Evolutionary conservation across 2,888 invertebrate genomes (phyloP).

Genomic region (Chloroclysta siterata): DNA sequence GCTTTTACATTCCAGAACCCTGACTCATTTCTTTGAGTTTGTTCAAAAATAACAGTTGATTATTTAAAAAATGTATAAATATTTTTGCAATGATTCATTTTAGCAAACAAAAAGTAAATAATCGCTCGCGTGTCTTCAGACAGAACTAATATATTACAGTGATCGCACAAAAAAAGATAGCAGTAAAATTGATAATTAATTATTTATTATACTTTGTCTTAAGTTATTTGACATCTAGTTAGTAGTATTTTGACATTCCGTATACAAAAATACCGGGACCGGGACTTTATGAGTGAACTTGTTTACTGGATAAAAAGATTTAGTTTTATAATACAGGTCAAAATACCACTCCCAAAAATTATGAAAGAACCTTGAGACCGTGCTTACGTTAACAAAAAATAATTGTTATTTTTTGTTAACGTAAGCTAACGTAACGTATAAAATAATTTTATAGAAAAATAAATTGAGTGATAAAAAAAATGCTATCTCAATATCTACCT

Average conservation of each 20-base stretch:
- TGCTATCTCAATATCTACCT: too few relatives aligned
- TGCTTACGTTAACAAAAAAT: too few relatives aligned
- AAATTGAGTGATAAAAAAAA: too few relatives aligned
- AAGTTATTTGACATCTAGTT: slow-evolving; percentile 21
- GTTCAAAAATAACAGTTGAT: not conserved
- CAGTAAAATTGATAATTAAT: slow-evolving; percentile 2
- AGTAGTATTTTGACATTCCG: slow-evolving; percentile 18
- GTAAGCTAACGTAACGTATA: too few relatives aligned
- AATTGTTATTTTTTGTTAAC: too few relatives aligned
- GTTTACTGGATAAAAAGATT: too few relatives aligned
- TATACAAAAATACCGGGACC: not conserved
- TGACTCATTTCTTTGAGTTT: slow-evolving; percentile 3
- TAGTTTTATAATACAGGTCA: too few relatives aligned
- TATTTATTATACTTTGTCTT: too few relatives aligned
- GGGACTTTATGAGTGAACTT: too few relatives aligned
- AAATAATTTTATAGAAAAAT: too few relatives aligned
- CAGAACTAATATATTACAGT: slow-evolving; percentile 4
- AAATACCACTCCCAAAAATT: too few relatives aligned
- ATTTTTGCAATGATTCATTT: slow-evolving; percentile 2
- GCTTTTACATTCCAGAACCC: not conserved
- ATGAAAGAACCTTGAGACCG: too few relatives aligned
- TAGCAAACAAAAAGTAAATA: not conserved
- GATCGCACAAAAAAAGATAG: slow-evolving; percentile 10
- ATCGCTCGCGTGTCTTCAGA: not conserved
- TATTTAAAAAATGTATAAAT: slow-evolving; percentile 5